Base-by-base conservation (phyloP, 2,797 vertebrate genomes). In the Notolepis coatsorum region DNA sequence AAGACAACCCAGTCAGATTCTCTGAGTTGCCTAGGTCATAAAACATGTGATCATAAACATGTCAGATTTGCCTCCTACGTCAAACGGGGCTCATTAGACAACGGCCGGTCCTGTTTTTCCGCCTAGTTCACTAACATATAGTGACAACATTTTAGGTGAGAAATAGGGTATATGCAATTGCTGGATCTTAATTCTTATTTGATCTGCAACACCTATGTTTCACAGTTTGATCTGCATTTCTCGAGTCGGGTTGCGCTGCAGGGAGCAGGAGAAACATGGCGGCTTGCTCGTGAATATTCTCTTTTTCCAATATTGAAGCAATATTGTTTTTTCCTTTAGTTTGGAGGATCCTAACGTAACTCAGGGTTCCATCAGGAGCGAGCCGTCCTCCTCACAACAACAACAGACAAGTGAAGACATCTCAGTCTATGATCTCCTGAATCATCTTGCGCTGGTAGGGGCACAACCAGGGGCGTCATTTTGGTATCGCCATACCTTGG, bases 361-460 rank as follows among this genome's bases (percentile, higher is more conserved):
- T 56, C 90, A 93, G 38, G 88, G 91, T 61, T 68, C 86, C 53
- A 91, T 86, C 71, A 49, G 88, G 65, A 80, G 80, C 61, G 90
- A 92, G 58, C 82, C 88, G n/a, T 77, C 82, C 38, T 85, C 89
- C 70, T n/a, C n/a, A n/a, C n/a, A n/a, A n/a, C n/a, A n/a, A n/a
- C 88, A 86, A 56, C 91, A 90, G 90, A 93, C 71, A 84, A 84
- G 91, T 5, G 89, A 88, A 24, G 77, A 86, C 27, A 15, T 68
- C 62, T 74, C 84, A 27, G 73, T 88, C 80, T 84, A 85, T 65
- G 91, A 92, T 35, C 69, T 93, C 41, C 81, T 89, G 58, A 89
- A 86, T 56, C 81, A 66, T 65, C 69, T 90, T 59, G 85, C 89
- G 57, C 57, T 87, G 91, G 94, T 94, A 89, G 17, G n/a, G n/a